Evolutionary conservation across 2,888 invertebrate genomes (phyloP), one percentile per base, ranked within the genome.

Genomic region (Xestia ashworthii): DNA sequence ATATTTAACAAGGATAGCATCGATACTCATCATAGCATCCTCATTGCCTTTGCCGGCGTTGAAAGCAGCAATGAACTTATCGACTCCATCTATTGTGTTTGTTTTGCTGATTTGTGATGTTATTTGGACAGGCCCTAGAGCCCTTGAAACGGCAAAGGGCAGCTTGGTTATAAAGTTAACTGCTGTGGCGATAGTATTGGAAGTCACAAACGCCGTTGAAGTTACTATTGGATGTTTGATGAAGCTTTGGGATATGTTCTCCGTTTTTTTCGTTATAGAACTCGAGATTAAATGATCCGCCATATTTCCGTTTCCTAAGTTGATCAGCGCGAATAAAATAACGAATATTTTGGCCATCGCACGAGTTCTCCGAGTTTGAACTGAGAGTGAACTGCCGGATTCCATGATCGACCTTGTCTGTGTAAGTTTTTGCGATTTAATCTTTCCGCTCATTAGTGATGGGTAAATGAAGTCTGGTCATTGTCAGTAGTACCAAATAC

Each of bases 1-100:
- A 75, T 95, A 95, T 83, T 95, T 95, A 22, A 74, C 48, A 12
- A 93, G 83, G 5, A 95, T 90, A 5, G 90, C 83, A 5, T 77
- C 85, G 11, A 94, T 89, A 48, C 83, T 83, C 14, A 95, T 84
- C 11, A 68, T 50, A 0, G 91, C 91, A 73, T 95, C 95, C 79
- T 94, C 94, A 80, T 93, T 94, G 3, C 76, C 65, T 6, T 89
- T 81, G 12, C 92, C 91, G 11, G 86, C 78, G 38, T 90, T 84
- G 77, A 88, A 93, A 14, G 92, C 91, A 1, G 81, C 75, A 9
- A 91, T 38, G 70, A 93, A 85, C 22, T 80, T 84, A 58, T 93
- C 89, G 4, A 89, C 75, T 16, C 85, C 77, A 50, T 90, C 90
- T 14, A 91, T 67, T 44, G 87, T 64, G 78, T 93, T 93, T 14